Conservation (phyloP, 2,888 invertebrate species). For the Rhyacophila evoluta region DNA sequence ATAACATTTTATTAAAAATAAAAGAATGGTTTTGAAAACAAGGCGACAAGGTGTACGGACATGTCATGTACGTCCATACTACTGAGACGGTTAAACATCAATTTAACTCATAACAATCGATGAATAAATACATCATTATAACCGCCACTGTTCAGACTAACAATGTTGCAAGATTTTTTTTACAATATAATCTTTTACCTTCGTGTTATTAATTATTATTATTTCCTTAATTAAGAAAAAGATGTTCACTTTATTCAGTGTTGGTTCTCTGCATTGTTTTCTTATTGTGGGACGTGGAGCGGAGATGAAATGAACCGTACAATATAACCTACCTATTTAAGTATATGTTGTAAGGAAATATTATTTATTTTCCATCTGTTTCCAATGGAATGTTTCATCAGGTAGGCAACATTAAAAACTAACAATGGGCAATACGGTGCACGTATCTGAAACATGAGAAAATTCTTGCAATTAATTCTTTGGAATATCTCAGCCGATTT, state of each 20-base stretch:
- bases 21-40: too few species aligned
- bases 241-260: neutral
- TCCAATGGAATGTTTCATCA: neutral
- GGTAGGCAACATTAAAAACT: neutral
- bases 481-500: neutral
- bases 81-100: too few species aligned
- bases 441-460: slow-evolving; percentile 16
- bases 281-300: neutral
- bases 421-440: neutral
- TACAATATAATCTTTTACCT: too few species aligned
- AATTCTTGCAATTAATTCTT: neutral
- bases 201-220: neutral
- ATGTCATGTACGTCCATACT: too few species aligned
- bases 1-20: too few species aligned
- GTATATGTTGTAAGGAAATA: neutral
- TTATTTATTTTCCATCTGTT: neutral
- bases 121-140: too few species aligned
- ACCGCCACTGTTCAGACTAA: too few species aligned
- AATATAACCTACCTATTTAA: neutral
- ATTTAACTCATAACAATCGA: too few species aligned
- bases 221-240: neutral
- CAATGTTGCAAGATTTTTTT: too few species aligned
- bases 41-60: neutral
- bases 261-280: neutral
- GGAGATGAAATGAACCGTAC: neutral